Evolutionary conservation across 2,888 invertebrate genomes (phyloP).

Genomic region (Cosmorhoe ocellata): DNA sequence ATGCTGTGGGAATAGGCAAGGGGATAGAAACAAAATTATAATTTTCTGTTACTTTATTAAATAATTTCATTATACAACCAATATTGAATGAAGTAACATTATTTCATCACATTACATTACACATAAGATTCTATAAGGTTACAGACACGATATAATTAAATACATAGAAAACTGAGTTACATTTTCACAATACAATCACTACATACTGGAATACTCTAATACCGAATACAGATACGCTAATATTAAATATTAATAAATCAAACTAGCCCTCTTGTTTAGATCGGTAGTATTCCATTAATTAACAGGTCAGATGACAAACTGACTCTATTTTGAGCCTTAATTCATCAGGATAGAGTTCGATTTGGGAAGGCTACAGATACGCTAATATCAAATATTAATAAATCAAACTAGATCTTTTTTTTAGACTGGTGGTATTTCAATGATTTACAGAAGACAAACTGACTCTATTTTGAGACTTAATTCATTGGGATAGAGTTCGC

Average conservation of each 20-base stretch:
- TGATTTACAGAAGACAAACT: not conserved
- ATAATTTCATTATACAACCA: conserved; percentile 80
- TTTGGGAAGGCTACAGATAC: too few relatives aligned
- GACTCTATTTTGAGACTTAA: too few relatives aligned
- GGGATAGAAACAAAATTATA: conserved; percentile 9
- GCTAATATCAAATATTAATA: conserved; percentile 43
- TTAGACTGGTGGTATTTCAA: conserved; percentile 4
- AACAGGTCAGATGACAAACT: not conserved
- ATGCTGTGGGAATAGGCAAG: not conserved
- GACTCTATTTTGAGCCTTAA: too few relatives aligned
- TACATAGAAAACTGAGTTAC: conserved; percentile 57
- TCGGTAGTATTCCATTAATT: conserved; percentile 1
- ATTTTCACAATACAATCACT: conserved; percentile 51
- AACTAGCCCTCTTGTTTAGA: conserved; percentile 43
- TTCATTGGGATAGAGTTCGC: not conserved
- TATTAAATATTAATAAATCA: conserved; percentile 40
- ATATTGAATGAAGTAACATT: conserved; percentile 77
- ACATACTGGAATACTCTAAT: conserved; percentile 53
- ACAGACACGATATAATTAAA: conserved; percentile 68
- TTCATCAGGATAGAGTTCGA: not conserved
- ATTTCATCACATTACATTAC: conserved; percentile 74
- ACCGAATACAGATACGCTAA: conserved; percentile 51
- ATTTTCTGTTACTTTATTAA: conserved; percentile 77
- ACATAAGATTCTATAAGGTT: conserved; percentile 64
- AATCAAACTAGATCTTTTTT: conserved; percentile 48